These are phyloP conservation scores for Linnaemya tessellans DNA, from an alignment of 2,888 invertebrate species.

Conservation along the genomic window DNA sequence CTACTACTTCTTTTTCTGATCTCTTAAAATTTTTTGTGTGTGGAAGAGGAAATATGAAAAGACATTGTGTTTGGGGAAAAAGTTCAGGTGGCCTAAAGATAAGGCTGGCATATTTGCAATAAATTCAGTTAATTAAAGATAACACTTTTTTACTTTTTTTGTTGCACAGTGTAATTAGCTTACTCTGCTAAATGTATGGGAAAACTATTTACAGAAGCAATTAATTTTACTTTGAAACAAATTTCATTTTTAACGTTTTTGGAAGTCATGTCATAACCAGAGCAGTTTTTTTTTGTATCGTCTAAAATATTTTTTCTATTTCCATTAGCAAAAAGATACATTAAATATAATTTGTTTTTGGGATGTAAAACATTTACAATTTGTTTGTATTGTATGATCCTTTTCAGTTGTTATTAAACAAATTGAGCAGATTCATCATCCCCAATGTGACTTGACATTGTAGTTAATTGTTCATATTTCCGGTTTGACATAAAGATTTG, in stretches of 20 bases:
- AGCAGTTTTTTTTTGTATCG: too few relatives aligned
- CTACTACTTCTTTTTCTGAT: too few relatives aligned
- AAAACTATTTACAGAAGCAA: neutral
- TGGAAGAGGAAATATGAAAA: too few relatives aligned
- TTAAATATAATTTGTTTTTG: neutral
- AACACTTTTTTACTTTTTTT: too few relatives aligned
- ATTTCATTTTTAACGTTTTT: neutral
- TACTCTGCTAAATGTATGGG: neutral
- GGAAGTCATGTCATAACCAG: neutral
- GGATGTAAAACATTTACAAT: neutral
- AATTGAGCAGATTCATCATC: neutral
- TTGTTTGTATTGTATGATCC: neutral
- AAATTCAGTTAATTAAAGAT: too few relatives aligned
- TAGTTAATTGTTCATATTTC: neutral
- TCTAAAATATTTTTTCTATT: neutral
- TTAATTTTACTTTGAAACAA: neutral
- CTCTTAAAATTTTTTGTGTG: too few relatives aligned
- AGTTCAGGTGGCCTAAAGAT: too few relatives aligned
- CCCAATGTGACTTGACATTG: neutral
- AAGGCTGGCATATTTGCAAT: too few relatives aligned
- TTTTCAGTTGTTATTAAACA: neutral
- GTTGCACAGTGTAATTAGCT: too few relatives aligned
- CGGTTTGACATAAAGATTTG: neutral
- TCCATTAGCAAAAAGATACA: neutral
- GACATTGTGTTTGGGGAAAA: too few relatives aligned